Percentiles rank a stretch among this genome's conserved stretches.
Conservation (phyloP, 2,888 invertebrate species). For the Helobdella robusta region DNA sequence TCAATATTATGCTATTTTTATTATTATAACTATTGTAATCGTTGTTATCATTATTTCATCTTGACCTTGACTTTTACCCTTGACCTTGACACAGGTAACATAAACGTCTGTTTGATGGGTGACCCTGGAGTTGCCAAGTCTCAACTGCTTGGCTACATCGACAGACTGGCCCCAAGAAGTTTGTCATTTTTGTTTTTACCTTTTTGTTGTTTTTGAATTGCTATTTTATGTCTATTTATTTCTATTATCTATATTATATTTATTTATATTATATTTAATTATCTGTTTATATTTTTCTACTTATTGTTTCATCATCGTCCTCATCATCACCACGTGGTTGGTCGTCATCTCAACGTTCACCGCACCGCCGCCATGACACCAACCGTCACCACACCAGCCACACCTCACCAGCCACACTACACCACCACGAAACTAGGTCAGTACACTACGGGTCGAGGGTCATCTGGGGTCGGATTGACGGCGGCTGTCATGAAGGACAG, state of each 20-base stretch:
- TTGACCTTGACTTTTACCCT: too few relatives aligned
- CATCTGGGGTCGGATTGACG: constrained; percentile 95
- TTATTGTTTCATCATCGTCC: too few relatives aligned
- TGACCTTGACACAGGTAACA: constrained; percentile 57
- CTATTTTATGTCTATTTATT: neutral
- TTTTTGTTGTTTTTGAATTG: neutral
- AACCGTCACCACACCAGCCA: too few relatives aligned
- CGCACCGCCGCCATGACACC: too few relatives aligned
- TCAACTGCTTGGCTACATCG: constrained; percentile 85
- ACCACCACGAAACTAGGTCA: constrained; percentile 55
- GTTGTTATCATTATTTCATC: too few relatives aligned
- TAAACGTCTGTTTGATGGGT: constrained; percentile 97
- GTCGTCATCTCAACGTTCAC: too few relatives aligned
- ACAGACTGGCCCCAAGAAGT: constrained; percentile 72
- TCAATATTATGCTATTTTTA: too few relatives aligned
- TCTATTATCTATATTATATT: neutral
- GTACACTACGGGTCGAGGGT: constrained; percentile 90
- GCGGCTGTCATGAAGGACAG: constrained; percentile 97
- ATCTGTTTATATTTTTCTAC: neutral
- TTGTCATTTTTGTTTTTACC: constrained; percentile 42
- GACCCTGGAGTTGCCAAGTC: constrained; percentile 99
- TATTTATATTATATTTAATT: neutral
- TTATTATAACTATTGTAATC: too few relatives aligned
- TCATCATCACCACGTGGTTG: too few relatives aligned
- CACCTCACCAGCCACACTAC: too few relatives aligned